Conservation (phyloP, 2,888 invertebrate species). For the Digitonthophagus gazella region DNA sequence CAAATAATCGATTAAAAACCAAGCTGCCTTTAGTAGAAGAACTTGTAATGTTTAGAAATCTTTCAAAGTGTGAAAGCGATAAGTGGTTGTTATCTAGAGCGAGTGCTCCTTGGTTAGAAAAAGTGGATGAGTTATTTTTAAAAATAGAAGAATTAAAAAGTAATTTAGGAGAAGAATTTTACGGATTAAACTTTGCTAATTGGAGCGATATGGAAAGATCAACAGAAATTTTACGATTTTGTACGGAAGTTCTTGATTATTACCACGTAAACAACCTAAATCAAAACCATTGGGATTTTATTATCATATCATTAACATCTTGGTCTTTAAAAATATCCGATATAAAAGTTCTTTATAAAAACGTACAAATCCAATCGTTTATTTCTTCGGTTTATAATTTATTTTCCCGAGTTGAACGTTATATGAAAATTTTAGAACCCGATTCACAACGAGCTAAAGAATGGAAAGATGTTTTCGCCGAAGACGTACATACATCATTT, state of each 20-base stretch:
- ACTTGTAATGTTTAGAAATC: neutral
- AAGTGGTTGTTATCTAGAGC: too few species aligned
- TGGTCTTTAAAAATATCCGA: conserved; percentile 60
- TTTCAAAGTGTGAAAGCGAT: neutral
- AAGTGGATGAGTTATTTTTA: neutral
- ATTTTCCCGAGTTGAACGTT: conserved; percentile 51
- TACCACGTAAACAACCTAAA: conserved; percentile 34
- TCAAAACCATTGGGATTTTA: conserved; percentile 69
- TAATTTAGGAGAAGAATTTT: conserved; percentile 9
- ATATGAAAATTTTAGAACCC: conserved; percentile 50
- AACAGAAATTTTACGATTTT: conserved; percentile 49
- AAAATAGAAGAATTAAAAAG: conserved; percentile 36
- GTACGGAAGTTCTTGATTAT: conserved; percentile 43
- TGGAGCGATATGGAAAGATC: conserved; percentile 47
- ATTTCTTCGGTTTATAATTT: conserved; percentile 56
- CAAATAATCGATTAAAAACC: neutral
- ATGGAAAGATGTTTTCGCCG: conserved; percentile 76
- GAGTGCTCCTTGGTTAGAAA: too few species aligned
- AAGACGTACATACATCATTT: conserved; percentile 58
- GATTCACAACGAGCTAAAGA: conserved; percentile 58
- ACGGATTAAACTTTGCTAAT: conserved; percentile 34
- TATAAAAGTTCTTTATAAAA: conserved; percentile 47
- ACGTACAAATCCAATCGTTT: conserved; percentile 58
- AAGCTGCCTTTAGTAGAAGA: neutral
- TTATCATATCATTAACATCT: conserved; percentile 66